Conservation (phyloP, 2,113 vertebrate species). For the Psammodynastes pulverulentus region DNA sequence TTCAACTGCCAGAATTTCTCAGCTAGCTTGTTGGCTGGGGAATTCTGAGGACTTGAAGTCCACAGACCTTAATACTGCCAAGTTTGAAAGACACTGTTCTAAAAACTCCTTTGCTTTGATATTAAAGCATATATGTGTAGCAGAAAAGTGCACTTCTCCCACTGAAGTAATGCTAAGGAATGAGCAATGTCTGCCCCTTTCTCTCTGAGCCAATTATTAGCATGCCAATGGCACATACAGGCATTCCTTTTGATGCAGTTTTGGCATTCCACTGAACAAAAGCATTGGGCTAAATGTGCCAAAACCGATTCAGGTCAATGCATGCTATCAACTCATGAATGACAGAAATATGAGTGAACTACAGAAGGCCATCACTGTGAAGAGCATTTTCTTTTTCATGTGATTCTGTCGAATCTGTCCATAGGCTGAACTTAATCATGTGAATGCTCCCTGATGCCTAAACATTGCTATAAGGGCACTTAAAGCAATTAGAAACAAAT, state of each 20-base stretch:
- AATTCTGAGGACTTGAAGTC: neutral
- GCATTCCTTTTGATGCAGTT: neutral
- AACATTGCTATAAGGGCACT: neutral
- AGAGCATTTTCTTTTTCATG: neutral
- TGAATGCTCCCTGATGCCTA: neutral
- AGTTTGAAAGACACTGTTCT: neutral
- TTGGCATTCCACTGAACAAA: neutral
- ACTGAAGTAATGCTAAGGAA: neutral
- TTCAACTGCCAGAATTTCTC: neutral
- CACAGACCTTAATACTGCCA: neutral
- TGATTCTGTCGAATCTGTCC: neutral
- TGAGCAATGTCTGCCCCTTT: too few relatives aligned
- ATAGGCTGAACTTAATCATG: neutral
- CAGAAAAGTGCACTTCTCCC: neutral
- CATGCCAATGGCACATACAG: neutral
- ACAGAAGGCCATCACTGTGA: neutral
- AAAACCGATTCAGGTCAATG: neutral
- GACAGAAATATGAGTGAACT: neutral
- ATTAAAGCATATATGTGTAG: neutral
- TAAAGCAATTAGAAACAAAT: neutral
- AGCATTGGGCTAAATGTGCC: neutral
- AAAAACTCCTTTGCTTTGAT: neutral
- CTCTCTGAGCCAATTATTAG: neutral
- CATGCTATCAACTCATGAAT: neutral
- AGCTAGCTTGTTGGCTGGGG: neutral